These are phyloP conservation scores for Smittia aterrima DNA, from an alignment of 2,888 invertebrate species.

Conservation along the genomic window DNA sequence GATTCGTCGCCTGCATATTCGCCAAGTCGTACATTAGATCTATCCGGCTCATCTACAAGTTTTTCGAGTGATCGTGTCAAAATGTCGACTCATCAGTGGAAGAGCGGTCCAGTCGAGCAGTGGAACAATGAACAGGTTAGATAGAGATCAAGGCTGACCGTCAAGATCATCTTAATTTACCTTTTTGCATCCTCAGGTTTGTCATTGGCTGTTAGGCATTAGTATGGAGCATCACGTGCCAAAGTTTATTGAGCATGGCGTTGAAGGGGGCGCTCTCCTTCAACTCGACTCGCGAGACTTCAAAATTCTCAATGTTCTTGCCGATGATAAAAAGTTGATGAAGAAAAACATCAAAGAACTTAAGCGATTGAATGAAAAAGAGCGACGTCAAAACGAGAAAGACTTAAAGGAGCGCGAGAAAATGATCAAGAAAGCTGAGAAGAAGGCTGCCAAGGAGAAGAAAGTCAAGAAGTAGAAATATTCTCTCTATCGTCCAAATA, in stretches of 20 bases:
- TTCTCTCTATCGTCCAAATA: background rate
- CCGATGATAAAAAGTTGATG: slow-evolving; percentile 77
- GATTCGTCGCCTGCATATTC: slow-evolving; percentile 59
- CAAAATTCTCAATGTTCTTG: slow-evolving; percentile 76
- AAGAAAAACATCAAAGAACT: slow-evolving; percentile 85
- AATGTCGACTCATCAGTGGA: slow-evolving; percentile 62
- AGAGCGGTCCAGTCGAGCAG: slow-evolving; percentile 68
- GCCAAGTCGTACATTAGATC: slow-evolving; percentile 57
- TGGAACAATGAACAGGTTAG: slow-evolving; percentile 75
- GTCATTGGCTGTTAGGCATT: slow-evolving; percentile 82
- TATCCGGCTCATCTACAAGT: slow-evolving; percentile 62
- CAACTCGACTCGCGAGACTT: slow-evolving; percentile 88
- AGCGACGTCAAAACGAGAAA: slow-evolving; percentile 75
- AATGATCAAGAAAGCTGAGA: slow-evolving; percentile 81
- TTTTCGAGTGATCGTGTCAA: slow-evolving; percentile 62
- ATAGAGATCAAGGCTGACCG: slow-evolving; percentile 42
- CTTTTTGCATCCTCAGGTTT: slow-evolving; percentile 63
- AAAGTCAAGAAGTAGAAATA: slow-evolving; percentile 56
- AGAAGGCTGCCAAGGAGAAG: slow-evolving; percentile 67
- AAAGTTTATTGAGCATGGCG: slow-evolving; percentile 82
- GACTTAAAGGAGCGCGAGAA: slow-evolving; percentile 81
- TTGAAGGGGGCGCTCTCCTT: slow-evolving; percentile 82
- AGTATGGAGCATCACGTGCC: slow-evolving; percentile 85
- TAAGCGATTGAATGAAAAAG: slow-evolving; percentile 69
- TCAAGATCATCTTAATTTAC: slow-evolving; percentile 6